Base-by-base conservation (phyloP, 2,797 vertebrate genomes). In the Phyllotis vaccarum region DNA sequence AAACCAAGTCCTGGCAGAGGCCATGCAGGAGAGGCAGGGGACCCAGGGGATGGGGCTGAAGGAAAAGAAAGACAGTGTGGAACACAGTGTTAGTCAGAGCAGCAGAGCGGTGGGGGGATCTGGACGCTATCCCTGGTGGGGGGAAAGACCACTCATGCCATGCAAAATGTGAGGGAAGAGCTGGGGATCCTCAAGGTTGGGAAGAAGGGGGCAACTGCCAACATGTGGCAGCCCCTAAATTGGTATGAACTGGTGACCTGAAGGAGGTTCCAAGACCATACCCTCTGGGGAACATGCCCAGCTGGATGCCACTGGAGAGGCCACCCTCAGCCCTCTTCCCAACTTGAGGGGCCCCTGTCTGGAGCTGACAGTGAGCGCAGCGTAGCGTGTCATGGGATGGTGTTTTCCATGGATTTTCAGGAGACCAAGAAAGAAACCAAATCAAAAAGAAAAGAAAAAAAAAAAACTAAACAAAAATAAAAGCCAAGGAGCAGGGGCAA, bases 321-420 rank as follows among this genome's bases (percentile, higher is more conserved):
- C 49, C 95, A 40, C 27, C 94, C 91, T 89, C 83, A 68, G 75
- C 97, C 95, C 64, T 19, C 70, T 76, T 94, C 94, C 91, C 95
- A 95, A 31, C 92, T 54, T 56, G 88, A 94, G 96, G 95, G 49
- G 62, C 96, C 96, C 85, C 96, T 64, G 37, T 83, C 91, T 34
- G 92, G 93, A 98, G 96, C 95, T 37, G 92, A 97, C 88, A 54
- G 97, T 97, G 98, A 95, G 97, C 98, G 93, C 95, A 97, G 98
- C 96, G 1, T 62, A 97, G 98, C 98, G 68, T 97, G 97, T 98
- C 97, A 98, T 98, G 98, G 96, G 98, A 98, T 98, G 98, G 97
- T 95, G 98, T 98, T 98, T 98, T 98, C 98, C 98, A 98, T 98
- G 98, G 98, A 98, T 98, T 98, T 98, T 98, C 96, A 97, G 97